Conservation (phyloP, 2,888 invertebrate genomes). For the Parelbella ahira region DNA sequence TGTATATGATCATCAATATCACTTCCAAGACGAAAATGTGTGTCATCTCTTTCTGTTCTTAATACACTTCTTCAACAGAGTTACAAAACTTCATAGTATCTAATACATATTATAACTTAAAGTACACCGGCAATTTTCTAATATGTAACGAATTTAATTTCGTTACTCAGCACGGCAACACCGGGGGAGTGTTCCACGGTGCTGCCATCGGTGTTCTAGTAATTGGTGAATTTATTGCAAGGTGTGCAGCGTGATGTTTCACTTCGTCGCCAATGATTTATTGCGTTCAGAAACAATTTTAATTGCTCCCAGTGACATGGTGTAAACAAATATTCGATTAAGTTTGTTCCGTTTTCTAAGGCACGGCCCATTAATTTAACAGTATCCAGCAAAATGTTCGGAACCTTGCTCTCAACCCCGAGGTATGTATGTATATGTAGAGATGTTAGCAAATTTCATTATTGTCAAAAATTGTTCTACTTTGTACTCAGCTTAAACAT, state of each 20-base stretch:
- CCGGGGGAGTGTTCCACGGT: slow-evolving; percentile 34
- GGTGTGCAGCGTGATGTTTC: slow-evolving; percentile 78
- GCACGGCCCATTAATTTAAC: slow-evolving; percentile 71
- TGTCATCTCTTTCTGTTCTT: too few species aligned
- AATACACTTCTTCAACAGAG: too few species aligned
- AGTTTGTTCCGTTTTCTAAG: slow-evolving; percentile 66
- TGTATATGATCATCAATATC: too few species aligned
- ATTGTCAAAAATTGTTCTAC: too few species aligned
- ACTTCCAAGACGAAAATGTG: too few species aligned
- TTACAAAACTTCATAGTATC: too few species aligned
- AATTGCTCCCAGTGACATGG: slow-evolving; percentile 77
- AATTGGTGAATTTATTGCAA: slow-evolving; percentile 80
- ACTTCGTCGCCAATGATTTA: slow-evolving; percentile 78
- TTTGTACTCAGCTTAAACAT: too few species aligned
- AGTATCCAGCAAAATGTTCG: slow-evolving; percentile 38
- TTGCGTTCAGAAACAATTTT: slow-evolving; percentile 76
- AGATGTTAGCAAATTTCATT: too few species aligned
- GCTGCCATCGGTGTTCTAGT: slow-evolving; percentile 67
- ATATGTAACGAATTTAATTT: slow-evolving; percentile 69
- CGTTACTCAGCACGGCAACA: slow-evolving; percentile 43
- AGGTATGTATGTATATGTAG: too few species aligned
- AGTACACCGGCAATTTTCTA: too few species aligned
- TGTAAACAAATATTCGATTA: slow-evolving; percentile 81
- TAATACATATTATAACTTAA: too few species aligned
- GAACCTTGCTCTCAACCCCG: slow-evolving; percentile 4